Conservation (phyloP, 2,888 invertebrate genomes). For the Rotaria sp. region DNA sequence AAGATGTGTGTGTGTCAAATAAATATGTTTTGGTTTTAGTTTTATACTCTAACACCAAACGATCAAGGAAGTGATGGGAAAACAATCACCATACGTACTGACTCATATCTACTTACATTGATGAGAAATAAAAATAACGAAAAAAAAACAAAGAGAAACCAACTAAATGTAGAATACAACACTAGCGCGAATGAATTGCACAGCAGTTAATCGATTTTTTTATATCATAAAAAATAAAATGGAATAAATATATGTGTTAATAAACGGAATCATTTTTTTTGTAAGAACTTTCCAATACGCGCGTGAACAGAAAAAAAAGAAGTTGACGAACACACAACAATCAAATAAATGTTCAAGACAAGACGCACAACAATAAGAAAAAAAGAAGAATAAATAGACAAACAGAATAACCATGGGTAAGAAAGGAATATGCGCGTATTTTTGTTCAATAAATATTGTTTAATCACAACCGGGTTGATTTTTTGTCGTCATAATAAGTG, state of each 20-base stretch:
- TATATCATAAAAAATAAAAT: not conserved
- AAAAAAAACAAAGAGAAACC: not conserved
- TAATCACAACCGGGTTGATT: constrained; percentile 45
- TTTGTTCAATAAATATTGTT: not conserved
- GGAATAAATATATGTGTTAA: not conserved
- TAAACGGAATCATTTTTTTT: not conserved
- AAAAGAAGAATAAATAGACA: not conserved
- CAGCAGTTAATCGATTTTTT: not conserved
- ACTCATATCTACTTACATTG: not conserved
- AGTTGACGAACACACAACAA: not conserved
- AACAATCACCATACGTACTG: constrained; percentile 4
- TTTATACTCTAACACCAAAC: not conserved
- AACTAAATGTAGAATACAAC: constrained; percentile 13
- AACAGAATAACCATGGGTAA: not conserved
- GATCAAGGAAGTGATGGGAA: not conserved
- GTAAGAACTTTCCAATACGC: not conserved
- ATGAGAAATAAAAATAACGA: not conserved
- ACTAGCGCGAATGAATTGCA: not conserved
- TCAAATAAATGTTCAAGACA: not conserved
- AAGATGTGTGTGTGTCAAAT: not conserved
- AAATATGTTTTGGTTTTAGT: not conserved
- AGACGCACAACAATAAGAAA: not conserved
- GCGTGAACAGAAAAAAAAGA: not conserved
- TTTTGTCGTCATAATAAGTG: constrained; percentile 95
- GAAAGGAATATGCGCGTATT: not conserved